Percentiles rank a stretch among this genome's conserved stretches.
These are phyloP conservation scores for Drosophila nikananu DNA, from an alignment of 1,140 invertebrate species.

Conservation along the genomic window DNA sequence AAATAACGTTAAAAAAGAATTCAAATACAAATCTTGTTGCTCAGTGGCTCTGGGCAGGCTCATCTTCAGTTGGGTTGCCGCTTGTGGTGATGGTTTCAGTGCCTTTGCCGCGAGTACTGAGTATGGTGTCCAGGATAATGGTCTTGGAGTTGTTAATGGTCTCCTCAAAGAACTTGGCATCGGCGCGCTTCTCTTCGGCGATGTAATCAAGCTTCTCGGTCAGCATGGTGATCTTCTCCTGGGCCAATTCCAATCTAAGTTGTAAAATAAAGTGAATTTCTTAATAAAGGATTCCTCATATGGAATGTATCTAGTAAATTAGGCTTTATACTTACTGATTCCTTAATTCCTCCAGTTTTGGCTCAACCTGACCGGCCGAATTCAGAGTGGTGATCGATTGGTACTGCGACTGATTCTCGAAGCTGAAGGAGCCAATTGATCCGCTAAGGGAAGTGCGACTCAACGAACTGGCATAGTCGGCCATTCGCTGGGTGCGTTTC, in stretches of 20 bases:
- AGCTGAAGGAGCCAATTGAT: slow-evolving; percentile 72
- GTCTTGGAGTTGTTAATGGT: slow-evolving; percentile 69
- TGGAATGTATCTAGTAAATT: too few species aligned
- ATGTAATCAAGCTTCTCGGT: slow-evolving; percentile 69
- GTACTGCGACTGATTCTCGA: slow-evolving; percentile 69
- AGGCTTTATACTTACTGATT: slow-evolving; percentile 56
- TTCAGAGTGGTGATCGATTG: slow-evolving; percentile 39
- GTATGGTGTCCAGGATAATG: slow-evolving; percentile 72
- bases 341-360: slow-evolving; percentile 61
- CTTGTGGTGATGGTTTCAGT: not conserved
- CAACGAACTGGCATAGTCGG: slow-evolving; percentile 67
- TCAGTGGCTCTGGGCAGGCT: not conserved
- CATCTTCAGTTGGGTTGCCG: not conserved
- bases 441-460: slow-evolving; percentile 61
- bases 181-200: slow-evolving; percentile 65
- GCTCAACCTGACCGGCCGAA: slow-evolving; percentile 17
- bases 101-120: slow-evolving; percentile 14
- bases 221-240: slow-evolving; percentile 76
- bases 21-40: slow-evolving; percentile 26
- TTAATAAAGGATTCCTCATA: too few species aligned
- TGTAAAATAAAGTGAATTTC: not conserved
- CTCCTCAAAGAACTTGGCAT: slow-evolving; percentile 76
- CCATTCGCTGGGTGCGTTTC: slow-evolving; percentile 77
- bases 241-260: slow-evolving; percentile 62
- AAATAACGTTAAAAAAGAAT: slow-evolving; percentile 35